Evolutionary conservation across 1,140 invertebrate genomes (phyloP), one percentile per base, ranked within the genome.

Genomic region (Drosophila carrolli): DNA sequence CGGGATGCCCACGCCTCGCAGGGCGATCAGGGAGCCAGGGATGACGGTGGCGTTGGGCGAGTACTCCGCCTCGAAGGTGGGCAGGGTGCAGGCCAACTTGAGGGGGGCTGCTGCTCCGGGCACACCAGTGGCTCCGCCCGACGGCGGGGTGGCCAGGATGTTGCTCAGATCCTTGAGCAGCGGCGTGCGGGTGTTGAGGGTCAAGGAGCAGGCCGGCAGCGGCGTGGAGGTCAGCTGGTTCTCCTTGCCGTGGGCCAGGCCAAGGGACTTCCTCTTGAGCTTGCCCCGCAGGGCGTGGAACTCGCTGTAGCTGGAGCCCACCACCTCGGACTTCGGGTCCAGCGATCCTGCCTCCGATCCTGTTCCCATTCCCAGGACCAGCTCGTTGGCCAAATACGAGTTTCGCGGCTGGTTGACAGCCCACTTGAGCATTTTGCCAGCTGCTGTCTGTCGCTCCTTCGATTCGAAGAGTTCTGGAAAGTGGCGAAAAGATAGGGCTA

Each of bases 401-500:
- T 76, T 84, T 16, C 91, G 80, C 54, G 91, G 85, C 56, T 83
- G 77, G 58, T 91, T 91, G 35, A 92, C 84, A 55, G 91, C 88
- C 91, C 91, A 92, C 78, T 92, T 92, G 38, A 92, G 80, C 91
- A 92, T 92, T 53, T 75, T 90, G 54, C 56, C 80, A 83, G 82
- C 77, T 81, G 76, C 41, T 19, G 44, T 58, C 10, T 47, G 43
- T 32, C 27, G 37, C 43, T 47, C n/a, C 50, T 13, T 16, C 13
- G 10, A 9, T 50, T 40, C 13, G 2, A 6, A 5, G 35, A 57
- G 11, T 43, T 51, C 59, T 62, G 37, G 47, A 60, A 68, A 74
- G 53, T 68, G 58, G 32, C 38, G 63, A 67, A 43, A 38, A 47
- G 55, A 65, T 67, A 50, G 29, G 43, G 71, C 74, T 47, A 71